Percentiles rank a stretch among this genome's conserved stretches.
Conservation (phyloP, 2,113 vertebrate genomes). For the Nycticebus coucang region DNA sequence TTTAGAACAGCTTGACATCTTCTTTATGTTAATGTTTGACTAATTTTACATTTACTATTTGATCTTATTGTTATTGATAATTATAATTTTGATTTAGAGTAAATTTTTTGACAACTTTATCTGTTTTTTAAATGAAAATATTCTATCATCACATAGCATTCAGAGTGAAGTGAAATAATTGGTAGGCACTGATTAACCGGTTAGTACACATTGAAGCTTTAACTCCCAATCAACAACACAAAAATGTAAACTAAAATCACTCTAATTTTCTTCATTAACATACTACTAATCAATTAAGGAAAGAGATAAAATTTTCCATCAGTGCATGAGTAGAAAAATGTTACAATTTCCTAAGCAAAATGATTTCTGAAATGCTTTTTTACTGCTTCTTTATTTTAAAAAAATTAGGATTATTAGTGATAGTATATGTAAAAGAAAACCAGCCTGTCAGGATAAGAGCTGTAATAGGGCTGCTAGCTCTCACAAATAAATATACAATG, state of each 20-base stretch:
- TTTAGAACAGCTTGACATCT: too few species aligned
- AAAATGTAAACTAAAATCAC: neutral
- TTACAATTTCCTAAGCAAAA: conserved; percentile 21
- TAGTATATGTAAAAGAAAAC: neutral
- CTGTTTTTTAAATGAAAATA: conserved; percentile 27
- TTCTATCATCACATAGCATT: neutral
- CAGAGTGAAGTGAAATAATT: conserved; percentile 19
- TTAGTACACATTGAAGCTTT: neutral
- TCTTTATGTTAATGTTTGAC: too few species aligned
- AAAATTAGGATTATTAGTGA: conserved; percentile 18
- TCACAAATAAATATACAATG: neutral
- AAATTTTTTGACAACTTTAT: neutral
- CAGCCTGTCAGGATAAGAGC: neutral
- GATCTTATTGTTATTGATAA: too few species aligned
- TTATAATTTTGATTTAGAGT: too few species aligned
- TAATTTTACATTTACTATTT: too few species aligned
- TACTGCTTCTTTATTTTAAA: neutral
- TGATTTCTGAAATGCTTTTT: conserved; percentile 8
- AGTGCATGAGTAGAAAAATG: neutral
- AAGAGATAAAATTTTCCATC: neutral
- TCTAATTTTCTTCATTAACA: conserved; percentile 39
- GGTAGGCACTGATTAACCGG: neutral
- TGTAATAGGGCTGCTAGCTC: neutral
- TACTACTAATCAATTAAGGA: conserved; percentile 5
- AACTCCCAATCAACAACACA: neutral